Conservation (phyloP, 37 sponge, comb jelly and placozoan species). For the Geodia barretti region DNA sequence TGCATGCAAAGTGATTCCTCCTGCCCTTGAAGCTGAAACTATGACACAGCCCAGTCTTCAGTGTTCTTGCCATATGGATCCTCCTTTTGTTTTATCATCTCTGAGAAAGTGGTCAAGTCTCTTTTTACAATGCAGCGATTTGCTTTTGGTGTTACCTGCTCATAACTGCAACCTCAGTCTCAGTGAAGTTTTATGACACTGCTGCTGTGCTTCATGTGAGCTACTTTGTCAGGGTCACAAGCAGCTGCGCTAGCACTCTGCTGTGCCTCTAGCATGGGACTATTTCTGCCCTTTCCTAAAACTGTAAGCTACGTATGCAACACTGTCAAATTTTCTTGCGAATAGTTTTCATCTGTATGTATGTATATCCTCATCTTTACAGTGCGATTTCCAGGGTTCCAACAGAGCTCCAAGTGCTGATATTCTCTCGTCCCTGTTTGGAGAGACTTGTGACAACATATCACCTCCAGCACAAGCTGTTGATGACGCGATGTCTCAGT, state of each 20-base stretch:
- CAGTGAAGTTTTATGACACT: constrained; percentile 11
- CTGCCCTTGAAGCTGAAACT: neutral
- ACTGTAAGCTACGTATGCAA: neutral
- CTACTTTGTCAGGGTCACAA: neutral
- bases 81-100: neutral
- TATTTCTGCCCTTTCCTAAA: neutral
- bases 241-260: neutral
- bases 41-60: neutral
- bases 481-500: neutral
- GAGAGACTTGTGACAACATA: neutral
- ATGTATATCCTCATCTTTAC: neutral
- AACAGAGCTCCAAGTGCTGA: neutral
- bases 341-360: neutral
- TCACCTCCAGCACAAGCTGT: neutral
- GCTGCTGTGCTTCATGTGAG: neutral
- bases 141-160: too few relatives aligned
- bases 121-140: too few relatives aligned
- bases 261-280: constrained; percentile 6
- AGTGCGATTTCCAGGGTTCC: neutral
- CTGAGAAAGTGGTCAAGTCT: constrained; percentile 5
- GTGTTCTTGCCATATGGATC: neutral
- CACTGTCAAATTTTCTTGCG: neutral
- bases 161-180: neutral
- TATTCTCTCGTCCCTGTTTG: neutral
- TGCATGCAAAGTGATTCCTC: neutral